Evolutionary conservation across 2,888 invertebrate species (phyloP), one percentile per base, ranked within the genome.

Genomic region (Blastobasis adustella): DNA sequence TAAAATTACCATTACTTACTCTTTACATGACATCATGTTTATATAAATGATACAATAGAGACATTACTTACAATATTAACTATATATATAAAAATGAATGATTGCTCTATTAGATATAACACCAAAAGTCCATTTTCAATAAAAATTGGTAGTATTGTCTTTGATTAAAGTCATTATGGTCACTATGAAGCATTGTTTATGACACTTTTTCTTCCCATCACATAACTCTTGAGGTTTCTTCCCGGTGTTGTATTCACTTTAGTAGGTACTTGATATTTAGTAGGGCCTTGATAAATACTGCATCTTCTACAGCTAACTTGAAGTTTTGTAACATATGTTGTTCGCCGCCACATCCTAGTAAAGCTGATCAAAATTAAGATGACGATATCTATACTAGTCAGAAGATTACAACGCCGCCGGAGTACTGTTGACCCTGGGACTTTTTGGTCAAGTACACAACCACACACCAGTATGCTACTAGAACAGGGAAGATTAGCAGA

Each of bases 321-420:
- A 65, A 23, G 23, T 23, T 65, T 62, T 63, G 57, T 61, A 65
- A 61, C 68, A 63, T 61, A 55, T 65, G 64, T 69, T 23, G 23
- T 64, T 64, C 69, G 72, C 65, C 63, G 73, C 73, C 66, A 72
- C 73, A 73, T 80, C 79, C 81, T 81, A 81, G 69, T 69, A 68
- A 77, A 77, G 75, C 75, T 71, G 76, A 73, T 72, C 75, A 78
- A 82, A 83, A 83, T 67, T 66, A 77, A 72, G 71, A 74, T 73
- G 73, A 71, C 63, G 23, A 23, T 23, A 23, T 23, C 23, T 23
- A 23, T 23, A 23, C 23, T 23, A 23, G 23, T 23, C 23, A 23
- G 23, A 73, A 76, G 63, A 64, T 67, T 66, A 68, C 64, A 63
- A 65, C 63, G 5, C 63, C 61, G 70, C 69, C 61, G 68, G 69